Base-by-base conservation (phyloP, 2,888 invertebrate species). In the Coecobrya sp. region DNA sequence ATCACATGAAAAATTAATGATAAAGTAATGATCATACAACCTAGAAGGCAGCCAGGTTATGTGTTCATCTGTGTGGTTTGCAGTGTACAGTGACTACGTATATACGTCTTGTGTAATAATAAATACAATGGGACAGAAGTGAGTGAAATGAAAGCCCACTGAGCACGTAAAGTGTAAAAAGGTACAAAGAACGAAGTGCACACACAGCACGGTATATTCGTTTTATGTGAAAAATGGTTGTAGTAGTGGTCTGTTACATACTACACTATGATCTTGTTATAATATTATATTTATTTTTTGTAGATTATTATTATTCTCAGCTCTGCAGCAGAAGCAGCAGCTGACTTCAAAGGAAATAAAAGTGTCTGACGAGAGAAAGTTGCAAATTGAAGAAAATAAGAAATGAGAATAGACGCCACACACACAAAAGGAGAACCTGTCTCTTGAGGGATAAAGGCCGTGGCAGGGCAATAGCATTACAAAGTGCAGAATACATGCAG, bases 321-420 rank as follows among this genome's bases (percentile, higher is more conserved):
- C 27, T 27, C 11, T n/a, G 65, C n/a, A 65, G 65, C n/a, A 65
- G 65, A 13, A 25, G 25, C 22, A 49, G 68, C 68, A 85, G 68
- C 85, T 85, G 49, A 86, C 86, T 86, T 86, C 86, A 86, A 86
- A 86, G 86, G 36, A 86, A 86, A 86, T 36, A 86, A 45, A 82
- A 73, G 73, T 86, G 73, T 73, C 86, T 85, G 30, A 7, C 68
- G 13, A 2, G 70, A 45, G 11, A 84, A 73, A 86, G 73, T 86
- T 86, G 86, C 86, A 86, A 52, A 86, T 86, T 86, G 86, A 86
- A 73, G 86, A 52, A 73, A 86, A 86, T 86, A 70, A 52, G 73
- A 73, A 86, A 86, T 86, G 86, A 52, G 73, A 73, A 13, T 3
- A 30, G 86, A 86, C 27, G 30, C 73, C 42, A 52, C 52, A 86